Evolutionary conservation across 2,113 vertebrate species (phyloP), one percentile per base, ranked within the genome.

Genomic region (Maccullochella peelii): DNA sequence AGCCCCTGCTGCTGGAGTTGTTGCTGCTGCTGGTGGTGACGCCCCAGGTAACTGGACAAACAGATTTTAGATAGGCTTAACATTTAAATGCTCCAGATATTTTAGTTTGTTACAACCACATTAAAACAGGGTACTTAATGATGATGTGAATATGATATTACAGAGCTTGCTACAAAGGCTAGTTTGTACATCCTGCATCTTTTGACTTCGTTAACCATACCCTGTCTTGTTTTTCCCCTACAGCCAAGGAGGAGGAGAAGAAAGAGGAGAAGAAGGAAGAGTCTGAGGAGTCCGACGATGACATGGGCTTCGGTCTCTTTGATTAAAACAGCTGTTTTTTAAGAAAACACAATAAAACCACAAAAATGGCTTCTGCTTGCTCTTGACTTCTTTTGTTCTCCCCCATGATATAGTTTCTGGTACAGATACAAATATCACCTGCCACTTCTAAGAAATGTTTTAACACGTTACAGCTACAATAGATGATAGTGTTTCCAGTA

Each of bases 221-320:
- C 1, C 0, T 27, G 0, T 92, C 25, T 4, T 63, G 50, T 90
- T 93, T 93, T 76, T 2, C 25, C 12, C 47, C 68, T 50, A 6
- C 90, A 98, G 98, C 96, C 70, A 98, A 99, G 79, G 94, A 92
- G 84, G 98, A 99, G 86, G 97, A 98, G 96, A 99, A 99, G 94
- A 97, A 99, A 86, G 98, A 99, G 70, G 98, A 99, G 86, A 99
- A 98, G 97, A 98, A 99, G 75, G 98, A 99, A 77, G 98, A 99
- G 89, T 98, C 98, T 0, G 98, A 99, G 88, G 98, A 98, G 91
- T 99, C 97, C 5, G 98, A 99, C 20, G 98, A 99, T n/a, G 98
- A 99, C 93, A 99, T 99, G 98, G 98, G 98, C 92, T 99, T 99
- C 87, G 98, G 98, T 95, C 98, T 99, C 88, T 99, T 99, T 86